Percentiles rank a stretch among this genome's conserved stretches.
Evolutionary conservation across 2,888 invertebrate genomes (phyloP).

Genomic region (Bombylius discolor): DNA sequence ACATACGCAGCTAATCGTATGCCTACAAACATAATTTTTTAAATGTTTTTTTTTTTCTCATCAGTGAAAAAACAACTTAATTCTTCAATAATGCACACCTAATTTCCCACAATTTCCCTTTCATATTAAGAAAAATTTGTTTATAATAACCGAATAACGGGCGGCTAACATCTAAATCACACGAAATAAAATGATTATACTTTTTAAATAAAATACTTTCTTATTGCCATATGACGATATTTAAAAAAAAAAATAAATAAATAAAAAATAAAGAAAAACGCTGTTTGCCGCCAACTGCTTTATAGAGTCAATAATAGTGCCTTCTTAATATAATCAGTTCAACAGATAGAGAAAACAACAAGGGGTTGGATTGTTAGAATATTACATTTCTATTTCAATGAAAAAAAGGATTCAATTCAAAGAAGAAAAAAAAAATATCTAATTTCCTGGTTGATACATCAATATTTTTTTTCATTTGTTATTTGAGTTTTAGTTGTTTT

Average conservation of each 20-base stretch:
- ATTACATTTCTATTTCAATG: not conserved
- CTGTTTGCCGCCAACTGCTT: not conserved
- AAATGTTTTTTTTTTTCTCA: not conserved
- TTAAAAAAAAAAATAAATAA: too few species aligned
- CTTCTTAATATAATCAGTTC: not conserved
- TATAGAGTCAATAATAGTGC: not conserved
- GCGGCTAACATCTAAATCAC: constrained; percentile 13
- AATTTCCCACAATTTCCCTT: constrained; percentile 14
- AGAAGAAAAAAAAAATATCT: not conserved
- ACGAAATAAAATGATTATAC: constrained; percentile 1
- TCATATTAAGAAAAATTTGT: constrained; percentile 11
- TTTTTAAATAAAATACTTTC: too few species aligned
- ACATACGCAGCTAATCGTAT: too few species aligned
- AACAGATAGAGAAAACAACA: not conserved
- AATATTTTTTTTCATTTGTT: not conserved
- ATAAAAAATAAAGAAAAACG: not conserved
- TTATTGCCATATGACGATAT: not conserved
- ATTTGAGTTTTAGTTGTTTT: too few species aligned
- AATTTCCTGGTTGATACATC: not conserved
- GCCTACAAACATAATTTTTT: too few species aligned
- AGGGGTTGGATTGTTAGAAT: not conserved
- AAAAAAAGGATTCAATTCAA: not conserved
- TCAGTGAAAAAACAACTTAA: constrained; percentile 3
- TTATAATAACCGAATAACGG: constrained; percentile 13
- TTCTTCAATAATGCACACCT: constrained; percentile 11